Conservation (phyloP, 2,888 invertebrate species). For the Atrina japonica region DNA sequence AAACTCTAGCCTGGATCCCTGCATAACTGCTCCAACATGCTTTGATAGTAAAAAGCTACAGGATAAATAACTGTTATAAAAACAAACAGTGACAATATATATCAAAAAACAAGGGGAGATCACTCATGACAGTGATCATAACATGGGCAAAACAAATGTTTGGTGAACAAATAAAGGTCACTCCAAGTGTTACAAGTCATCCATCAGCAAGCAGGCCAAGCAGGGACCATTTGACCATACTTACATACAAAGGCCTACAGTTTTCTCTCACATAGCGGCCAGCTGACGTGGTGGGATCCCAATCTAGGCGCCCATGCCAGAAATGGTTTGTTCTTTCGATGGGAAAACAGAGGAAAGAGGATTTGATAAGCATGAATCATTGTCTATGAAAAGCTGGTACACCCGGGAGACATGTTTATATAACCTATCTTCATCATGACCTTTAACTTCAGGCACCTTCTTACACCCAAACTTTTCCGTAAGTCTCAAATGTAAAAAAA, state of each 20-base stretch:
- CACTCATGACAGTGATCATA: not conserved
- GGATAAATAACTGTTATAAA: not conserved
- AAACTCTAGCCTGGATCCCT: conserved; percentile 6
- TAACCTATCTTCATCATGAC: too few relatives aligned
- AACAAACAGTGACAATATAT: conserved; percentile 14
- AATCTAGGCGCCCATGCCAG: conserved; percentile 98
- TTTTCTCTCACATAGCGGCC: conserved; percentile 99
- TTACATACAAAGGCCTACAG: conserved; percentile 96
- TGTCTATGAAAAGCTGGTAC: too few relatives aligned
- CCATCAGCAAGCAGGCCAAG: conserved; percentile 31
- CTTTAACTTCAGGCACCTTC: too few relatives aligned
- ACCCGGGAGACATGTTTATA: too few relatives aligned
- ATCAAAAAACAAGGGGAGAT: not conserved
- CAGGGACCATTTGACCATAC: conserved; percentile 55
- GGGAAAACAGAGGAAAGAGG: conserved; percentile 25
- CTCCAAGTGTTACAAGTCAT: not conserved
- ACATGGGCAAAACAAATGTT: not conserved
- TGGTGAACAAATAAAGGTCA: conserved; percentile 22
- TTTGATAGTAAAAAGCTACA: not conserved
- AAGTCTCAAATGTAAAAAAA: too few relatives aligned
- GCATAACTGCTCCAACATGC: conserved; percentile 21
- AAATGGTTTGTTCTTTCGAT: conserved; percentile 86
- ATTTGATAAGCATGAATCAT: not conserved
- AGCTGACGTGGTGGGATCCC: conserved; percentile 98
- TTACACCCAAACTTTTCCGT: too few relatives aligned